These are phyloP conservation scores for Rhabditoides inermis DNA, from an alignment of 2,888 invertebrate species.

Conservation along the genomic window DNA sequence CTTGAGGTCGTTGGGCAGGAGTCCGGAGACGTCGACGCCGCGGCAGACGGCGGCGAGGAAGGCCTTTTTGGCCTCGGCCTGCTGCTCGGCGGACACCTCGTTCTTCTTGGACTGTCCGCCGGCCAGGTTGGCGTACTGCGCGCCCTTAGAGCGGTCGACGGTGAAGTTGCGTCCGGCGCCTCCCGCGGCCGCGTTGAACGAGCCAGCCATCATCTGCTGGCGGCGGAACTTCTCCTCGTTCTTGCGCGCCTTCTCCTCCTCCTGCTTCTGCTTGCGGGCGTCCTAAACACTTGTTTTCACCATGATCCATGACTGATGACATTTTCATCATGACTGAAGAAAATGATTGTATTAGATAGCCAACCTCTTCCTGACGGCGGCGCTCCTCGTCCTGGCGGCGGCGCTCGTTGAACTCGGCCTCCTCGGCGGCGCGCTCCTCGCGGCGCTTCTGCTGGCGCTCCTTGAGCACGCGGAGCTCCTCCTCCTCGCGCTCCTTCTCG, in stretches of 20 bases:
- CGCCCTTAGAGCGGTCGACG: slow-evolving; percentile 41
- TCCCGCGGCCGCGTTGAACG: slow-evolving; percentile 37
- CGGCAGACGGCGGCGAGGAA: slow-evolving; percentile 46
- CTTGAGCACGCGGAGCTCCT: slow-evolving; percentile 88
- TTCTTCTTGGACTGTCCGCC: slow-evolving; percentile 11
- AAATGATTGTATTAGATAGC: neutral
- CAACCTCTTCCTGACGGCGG: slow-evolving; percentile 39
- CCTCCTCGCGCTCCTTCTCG: slow-evolving; percentile 62
- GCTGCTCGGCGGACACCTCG: slow-evolving; percentile 37
- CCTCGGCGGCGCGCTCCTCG: slow-evolving; percentile 42
- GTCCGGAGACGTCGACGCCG: slow-evolving; percentile 42
- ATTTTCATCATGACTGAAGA: too few relatives aligned
- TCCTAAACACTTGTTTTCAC: too few relatives aligned
- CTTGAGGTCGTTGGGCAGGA: slow-evolving; percentile 50
- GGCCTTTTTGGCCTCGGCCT: slow-evolving; percentile 44
- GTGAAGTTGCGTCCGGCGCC: slow-evolving; percentile 45
- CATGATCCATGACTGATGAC: too few relatives aligned
- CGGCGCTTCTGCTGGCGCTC: slow-evolving; percentile 73
- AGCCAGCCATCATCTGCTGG: slow-evolving; percentile 52
- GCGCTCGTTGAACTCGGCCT: slow-evolving; percentile 40
- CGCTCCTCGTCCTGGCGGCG: slow-evolving; percentile 44
- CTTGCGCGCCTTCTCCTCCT: slow-evolving; percentile 49
- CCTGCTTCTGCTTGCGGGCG: slow-evolving; percentile 30
- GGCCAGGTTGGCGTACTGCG: slow-evolving; percentile 36
- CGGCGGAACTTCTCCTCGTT: slow-evolving; percentile 52